Base-by-base conservation (phyloP, 2,888 invertebrate genomes). In the Malthinus seriepunctatus region DNA sequence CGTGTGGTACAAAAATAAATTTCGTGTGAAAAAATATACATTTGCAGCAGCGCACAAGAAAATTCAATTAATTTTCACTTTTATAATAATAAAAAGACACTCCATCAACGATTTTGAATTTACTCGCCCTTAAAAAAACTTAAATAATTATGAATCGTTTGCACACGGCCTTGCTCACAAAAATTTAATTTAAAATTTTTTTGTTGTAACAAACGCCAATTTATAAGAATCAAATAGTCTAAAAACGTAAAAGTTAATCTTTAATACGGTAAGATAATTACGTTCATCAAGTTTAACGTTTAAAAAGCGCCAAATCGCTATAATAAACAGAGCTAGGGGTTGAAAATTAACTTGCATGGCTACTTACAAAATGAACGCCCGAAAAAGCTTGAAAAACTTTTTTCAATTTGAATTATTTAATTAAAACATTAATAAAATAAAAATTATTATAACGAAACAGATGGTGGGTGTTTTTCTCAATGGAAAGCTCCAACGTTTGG, bases 401-500 rank as follows among this genome's bases (percentile, higher is more conserved):
- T 59, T 60, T 55, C 60, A 55, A 50, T 38, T 23, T 23, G 5
- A 23, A 23, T 23, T 23, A 23, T 23, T 23, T 23, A 42, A 51
- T 60, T 51, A 50, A 54, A 54, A 55, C 60, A 34, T 47, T 51
- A 51, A 55, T 55, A 55, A 14, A 34, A 44, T 44, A 45, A 39
- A 59, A 53, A 34, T 53, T 37, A 53, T 50, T 50, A 45, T 31
- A 49, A 54, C 23, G 39, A 51, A 50, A 39, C 46, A 54, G 55
- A 58, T 58, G 23, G 64, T 64, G 62, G 64, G 64, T 57, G 64
- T 60, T 53, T 61, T 60, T 56, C 62, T 62, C 64, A 62, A 62
- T 64, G 62, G 60, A 60, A 57, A 56, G 60, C 42, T 33, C 39
- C 32, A 50, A 56, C 52, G 54, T 62, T 63, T 62, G 62, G 62